These are phyloP conservation scores for Chiloscyllium punctatum DNA, from an alignment of 2,797 vertebrate genomes.

Conservation along the genomic window DNA sequence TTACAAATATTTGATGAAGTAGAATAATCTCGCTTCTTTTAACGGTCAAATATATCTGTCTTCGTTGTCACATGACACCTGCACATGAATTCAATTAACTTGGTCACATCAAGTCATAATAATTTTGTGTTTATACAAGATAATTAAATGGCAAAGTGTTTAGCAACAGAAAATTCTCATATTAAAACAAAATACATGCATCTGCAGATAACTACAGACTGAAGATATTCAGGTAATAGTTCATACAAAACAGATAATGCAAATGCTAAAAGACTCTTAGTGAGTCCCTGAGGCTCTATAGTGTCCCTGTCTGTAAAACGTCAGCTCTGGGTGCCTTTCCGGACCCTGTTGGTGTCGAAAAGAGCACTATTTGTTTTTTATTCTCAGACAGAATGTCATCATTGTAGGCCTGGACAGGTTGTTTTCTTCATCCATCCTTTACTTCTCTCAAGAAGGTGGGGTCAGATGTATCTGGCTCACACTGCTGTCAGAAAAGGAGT, in stretches of 20 bases:
- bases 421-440: no score
- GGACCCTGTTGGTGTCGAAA: no score
- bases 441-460: no score
- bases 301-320: background rate
- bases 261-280: background rate
- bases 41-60: conserved; percentile 57
- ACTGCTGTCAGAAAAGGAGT: no score
- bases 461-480: no score
- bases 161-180: background rate
- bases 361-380: no score
- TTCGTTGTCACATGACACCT: conserved; percentile 53
- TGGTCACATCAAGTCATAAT: conserved; percentile 43
- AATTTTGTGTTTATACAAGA: conserved; percentile 50
- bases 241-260: background rate
- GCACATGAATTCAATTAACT: conserved; percentile 25
- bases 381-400: no score
- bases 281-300: background rate
- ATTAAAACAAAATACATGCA: background rate
- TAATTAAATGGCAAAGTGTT: conserved; percentile 54
- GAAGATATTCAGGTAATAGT: background rate
- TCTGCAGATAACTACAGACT: background rate
- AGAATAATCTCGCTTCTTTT: conserved; percentile 47
- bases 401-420: no score
- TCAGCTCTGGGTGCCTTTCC: background rate
- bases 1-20: conserved; percentile 52